Percentiles rank a stretch among this genome's conserved stretches.
phyloP scores from a whole-genome alignment of 2,888 invertebrate species.

The Melieria omissa region DNA sequence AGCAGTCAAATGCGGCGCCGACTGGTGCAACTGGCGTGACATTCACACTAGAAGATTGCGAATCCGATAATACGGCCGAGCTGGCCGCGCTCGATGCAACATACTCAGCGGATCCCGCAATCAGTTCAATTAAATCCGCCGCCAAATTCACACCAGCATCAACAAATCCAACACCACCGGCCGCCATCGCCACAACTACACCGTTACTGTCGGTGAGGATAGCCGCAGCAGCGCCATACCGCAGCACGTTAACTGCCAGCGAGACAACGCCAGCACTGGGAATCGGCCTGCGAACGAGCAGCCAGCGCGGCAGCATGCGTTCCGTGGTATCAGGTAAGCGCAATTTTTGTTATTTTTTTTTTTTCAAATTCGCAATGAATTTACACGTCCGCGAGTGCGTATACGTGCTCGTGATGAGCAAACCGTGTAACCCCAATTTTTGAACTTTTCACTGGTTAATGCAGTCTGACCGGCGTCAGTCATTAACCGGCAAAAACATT shows the following conservation, averaged over 20 bases:
- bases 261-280: constrained; percentile 43
- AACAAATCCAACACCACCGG: constrained; percentile 36
- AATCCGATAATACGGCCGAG: constrained; percentile 43
- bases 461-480: no score
- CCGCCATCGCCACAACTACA: constrained; percentile 39
- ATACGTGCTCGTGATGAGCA: no score
- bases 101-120: constrained; percentile 43
- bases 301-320: constrained; percentile 62
- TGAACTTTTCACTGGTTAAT: no score
- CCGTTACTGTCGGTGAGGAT: constrained; percentile 26
- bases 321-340: constrained; percentile 65
- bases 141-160: constrained; percentile 34
- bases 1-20: constrained; percentile 34
- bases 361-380: no score
- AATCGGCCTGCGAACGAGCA: constrained; percentile 54
- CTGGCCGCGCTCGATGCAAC: background rate
- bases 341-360: no score
- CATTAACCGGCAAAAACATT: no score
- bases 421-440: no score
- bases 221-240: constrained; percentile 25
- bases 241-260: background rate
- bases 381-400: no score
- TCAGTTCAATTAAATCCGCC: constrained; percentile 51
- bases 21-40: constrained; percentile 42
- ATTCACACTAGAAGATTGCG: constrained; percentile 50